Percentiles rank a stretch among this genome's conserved stretches.
phyloP scores from a whole-genome alignment of 2,797 vertebrate genomes.

The Epinephelus malabaricus region DNA sequence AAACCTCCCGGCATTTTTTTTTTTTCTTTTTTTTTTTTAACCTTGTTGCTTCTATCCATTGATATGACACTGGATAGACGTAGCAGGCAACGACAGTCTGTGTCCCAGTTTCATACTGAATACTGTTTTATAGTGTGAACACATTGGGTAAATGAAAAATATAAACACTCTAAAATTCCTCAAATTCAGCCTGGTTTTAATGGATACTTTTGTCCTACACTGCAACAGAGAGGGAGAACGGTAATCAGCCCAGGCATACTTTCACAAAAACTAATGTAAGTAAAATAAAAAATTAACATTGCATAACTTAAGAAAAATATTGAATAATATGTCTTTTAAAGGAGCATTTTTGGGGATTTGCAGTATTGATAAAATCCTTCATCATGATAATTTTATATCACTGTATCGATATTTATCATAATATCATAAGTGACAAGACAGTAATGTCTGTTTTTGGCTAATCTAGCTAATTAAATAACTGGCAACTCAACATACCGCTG shows the following conservation, averaged over 20 bases:
- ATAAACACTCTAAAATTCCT: background rate
- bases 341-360: background rate
- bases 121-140: background rate
- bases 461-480: background rate
- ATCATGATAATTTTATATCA: background rate
- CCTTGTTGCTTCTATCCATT: slow-evolving; percentile 27
- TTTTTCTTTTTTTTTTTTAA: slow-evolving; percentile 42
- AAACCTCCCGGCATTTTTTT: slow-evolving; percentile 46
- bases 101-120: slow-evolving; percentile 45
- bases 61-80: slow-evolving; percentile 22
- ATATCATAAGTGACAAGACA: background rate
- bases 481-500: background rate
- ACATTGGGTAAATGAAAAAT: background rate
- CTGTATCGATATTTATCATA: too few relatives aligned
- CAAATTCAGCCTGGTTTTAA: background rate
- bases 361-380: background rate
- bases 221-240: background rate
- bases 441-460: background rate
- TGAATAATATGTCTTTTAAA: background rate
- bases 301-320: background rate
- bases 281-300: background rate
- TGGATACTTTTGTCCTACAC: background rate
- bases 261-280: too few relatives aligned
- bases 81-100: slow-evolving; percentile 11
- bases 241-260: too few relatives aligned